These are phyloP conservation scores for Idaea straminata DNA, from an alignment of 2,888 invertebrate genomes.

Conservation along the genomic window DNA sequence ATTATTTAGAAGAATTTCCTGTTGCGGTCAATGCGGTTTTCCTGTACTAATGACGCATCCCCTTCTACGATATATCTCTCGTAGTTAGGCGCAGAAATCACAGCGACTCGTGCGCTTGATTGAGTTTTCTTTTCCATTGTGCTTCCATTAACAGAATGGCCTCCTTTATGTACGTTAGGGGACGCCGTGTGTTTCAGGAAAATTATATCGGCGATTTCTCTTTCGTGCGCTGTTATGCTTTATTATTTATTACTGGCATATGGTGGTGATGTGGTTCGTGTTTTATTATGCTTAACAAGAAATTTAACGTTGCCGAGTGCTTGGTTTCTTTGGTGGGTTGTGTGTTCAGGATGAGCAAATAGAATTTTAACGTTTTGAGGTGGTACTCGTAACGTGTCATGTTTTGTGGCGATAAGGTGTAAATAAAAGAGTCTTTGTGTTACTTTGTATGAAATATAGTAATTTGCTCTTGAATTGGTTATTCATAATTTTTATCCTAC, in stretches of 20 bases:
- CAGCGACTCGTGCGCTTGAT: slow-evolving; percentile 73
- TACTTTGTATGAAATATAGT: not conserved
- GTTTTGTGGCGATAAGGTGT: not conserved
- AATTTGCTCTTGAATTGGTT: not conserved
- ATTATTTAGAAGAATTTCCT: slow-evolving; percentile 61
- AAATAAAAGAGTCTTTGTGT: not conserved
- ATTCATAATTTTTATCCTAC: not conserved
- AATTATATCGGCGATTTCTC: slow-evolving; percentile 72
- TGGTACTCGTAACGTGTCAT: not conserved
- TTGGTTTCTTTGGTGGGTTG: not conserved
- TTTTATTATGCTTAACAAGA: slow-evolving; percentile 7
- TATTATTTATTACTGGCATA: slow-evolving; percentile 14
- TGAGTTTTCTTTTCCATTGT: slow-evolving; percentile 77
- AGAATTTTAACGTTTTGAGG: not conserved
- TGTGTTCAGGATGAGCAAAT: slow-evolving; percentile 1
- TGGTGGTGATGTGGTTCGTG: slow-evolving; percentile 12
- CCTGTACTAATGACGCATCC: slow-evolving; percentile 66
- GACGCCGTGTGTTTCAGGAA: slow-evolving; percentile 66
- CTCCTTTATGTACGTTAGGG: slow-evolving; percentile 55
- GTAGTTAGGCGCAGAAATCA: slow-evolving; percentile 77
- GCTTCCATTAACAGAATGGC: slow-evolving; percentile 75
- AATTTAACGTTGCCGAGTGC: not conserved
- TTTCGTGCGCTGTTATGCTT: slow-evolving; percentile 31
- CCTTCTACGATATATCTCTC: slow-evolving; percentile 69
- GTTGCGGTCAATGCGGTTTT: slow-evolving; percentile 56